phyloP scores from a whole-genome alignment of 2,888 invertebrate species.

The Spilarctia lutea region DNA sequence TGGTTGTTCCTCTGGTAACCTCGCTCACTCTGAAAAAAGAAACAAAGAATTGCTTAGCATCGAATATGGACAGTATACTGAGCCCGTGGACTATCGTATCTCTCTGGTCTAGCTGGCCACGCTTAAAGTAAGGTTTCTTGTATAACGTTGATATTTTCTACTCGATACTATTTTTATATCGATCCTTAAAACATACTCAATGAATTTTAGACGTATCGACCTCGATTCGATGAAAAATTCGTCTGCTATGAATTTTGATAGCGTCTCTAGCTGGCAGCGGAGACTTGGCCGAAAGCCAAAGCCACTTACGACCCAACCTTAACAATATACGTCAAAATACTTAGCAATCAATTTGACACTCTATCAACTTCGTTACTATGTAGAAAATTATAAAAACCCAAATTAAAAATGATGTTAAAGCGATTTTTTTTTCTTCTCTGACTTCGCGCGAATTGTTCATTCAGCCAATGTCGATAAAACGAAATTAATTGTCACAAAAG shows the following conservation, averaged over 20 bases:
- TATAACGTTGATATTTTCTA: background rate
- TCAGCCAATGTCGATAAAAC: no score
- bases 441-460: no score
- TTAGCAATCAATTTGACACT: conserved; percentile 43
- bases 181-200: background rate
- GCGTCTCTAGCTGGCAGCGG: conserved; percentile 38
- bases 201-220: conserved; percentile 25
- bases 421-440: no score
- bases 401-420: background rate
- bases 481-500: background rate
- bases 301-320: conserved; percentile 43
- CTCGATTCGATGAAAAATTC: conserved; percentile 54
- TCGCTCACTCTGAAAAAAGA: no score
- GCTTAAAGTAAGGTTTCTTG: background rate
- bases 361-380: conserved; percentile 34
- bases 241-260: conserved; percentile 56
- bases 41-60: no score
- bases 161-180: background rate
- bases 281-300: conserved; percentile 57
- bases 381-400: conserved; percentile 24
- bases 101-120: no score
- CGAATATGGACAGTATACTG: no score
- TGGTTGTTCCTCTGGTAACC: no score
- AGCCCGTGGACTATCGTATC: no score
- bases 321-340: conserved; percentile 35